Percentiles rank a stretch among this genome's conserved stretches.
These are phyloP conservation scores for Bujurquina vittata DNA, from an alignment of 2,113 vertebrate species.

Conservation along the genomic window DNA sequence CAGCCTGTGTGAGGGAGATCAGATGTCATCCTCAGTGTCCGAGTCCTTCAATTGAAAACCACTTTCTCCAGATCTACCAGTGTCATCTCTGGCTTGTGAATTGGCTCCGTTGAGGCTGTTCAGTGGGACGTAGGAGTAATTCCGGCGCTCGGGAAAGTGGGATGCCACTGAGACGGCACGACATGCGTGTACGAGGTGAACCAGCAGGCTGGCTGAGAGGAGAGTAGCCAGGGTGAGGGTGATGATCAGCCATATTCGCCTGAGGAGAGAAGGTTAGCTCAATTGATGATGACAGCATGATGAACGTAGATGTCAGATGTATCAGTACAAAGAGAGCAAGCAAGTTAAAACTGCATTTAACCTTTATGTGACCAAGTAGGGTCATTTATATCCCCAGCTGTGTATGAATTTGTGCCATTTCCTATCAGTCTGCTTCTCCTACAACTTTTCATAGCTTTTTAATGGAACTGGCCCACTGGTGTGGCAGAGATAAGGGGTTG, in stretches of 20 bases:
- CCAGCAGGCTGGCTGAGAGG: conserved; percentile 67
- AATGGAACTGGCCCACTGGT: not conserved
- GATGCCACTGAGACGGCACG: not conserved
- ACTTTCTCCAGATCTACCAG: not conserved
- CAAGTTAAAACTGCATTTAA: not conserved
- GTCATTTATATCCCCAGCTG: not conserved
- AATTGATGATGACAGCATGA: not conserved
- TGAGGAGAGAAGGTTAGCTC: conserved; percentile 37
- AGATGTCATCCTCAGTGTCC: conserved; percentile 66
- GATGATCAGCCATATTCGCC: conserved; percentile 74
- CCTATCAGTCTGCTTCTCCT: not conserved
- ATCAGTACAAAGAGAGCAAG: not conserved
- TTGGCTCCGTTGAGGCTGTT: conserved; percentile 39
- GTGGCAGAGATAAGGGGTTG: not conserved
- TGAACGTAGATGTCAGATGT: not conserved
- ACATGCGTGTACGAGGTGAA: conserved; percentile 60
- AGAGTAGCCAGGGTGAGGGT: conserved; percentile 49
- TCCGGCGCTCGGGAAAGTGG: not conserved
- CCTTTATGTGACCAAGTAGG: not conserved
- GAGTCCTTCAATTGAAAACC: conserved; percentile 41
- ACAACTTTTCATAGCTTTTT: not conserved
- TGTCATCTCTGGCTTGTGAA: not conserved
- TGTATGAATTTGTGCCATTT: not conserved
- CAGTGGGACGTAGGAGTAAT: conserved; percentile 79
- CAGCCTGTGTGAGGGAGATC: not conserved